A percentile compares a stretch with the other conserved stretches of the same genome.
Conservation (phyloP, 2,888 invertebrate genomes). For the Xanthorhoe spadicearia region DNA sequence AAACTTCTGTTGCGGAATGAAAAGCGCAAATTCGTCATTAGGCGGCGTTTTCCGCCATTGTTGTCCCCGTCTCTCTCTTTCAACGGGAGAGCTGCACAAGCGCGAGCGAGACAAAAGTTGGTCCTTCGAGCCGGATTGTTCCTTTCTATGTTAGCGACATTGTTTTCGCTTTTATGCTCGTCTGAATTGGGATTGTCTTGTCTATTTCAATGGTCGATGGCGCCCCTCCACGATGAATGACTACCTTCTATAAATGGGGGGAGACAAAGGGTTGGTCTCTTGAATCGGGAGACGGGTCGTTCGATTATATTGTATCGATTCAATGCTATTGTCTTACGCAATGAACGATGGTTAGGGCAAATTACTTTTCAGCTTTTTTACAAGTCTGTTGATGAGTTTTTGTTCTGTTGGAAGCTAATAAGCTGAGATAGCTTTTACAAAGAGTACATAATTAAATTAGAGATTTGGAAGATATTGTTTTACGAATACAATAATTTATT, state of each 20-base stretch:
- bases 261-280: conserved; percentile 84
- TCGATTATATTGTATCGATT: conserved; percentile 84
- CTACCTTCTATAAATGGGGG: conserved; percentile 81
- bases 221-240: conserved; percentile 82
- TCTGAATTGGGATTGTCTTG: conserved; percentile 85
- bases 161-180: conserved; percentile 84
- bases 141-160: conserved; percentile 85
- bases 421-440: conserved; percentile 17
- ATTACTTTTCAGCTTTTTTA: conserved; percentile 80
- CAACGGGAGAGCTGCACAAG: conserved; percentile 45
- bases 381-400: conserved; percentile 45
- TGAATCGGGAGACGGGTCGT: conserved; percentile 84
- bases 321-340: conserved; percentile 74
- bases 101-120: conserved; percentile 70
- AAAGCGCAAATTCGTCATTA: conserved; percentile 86
- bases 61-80: conserved; percentile 66
- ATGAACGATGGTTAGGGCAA: conserved; percentile 83
- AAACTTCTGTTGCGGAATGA: conserved; percentile 85
- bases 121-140: conserved; percentile 83
- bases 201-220: conserved; percentile 82
- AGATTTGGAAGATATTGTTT: not conserved
- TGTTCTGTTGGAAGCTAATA: conserved; percentile 37
- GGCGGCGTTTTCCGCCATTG: conserved; percentile 83
- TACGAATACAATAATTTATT: not conserved
- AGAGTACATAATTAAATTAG: not conserved